A percentile compares a stretch with the other conserved stretches of the same genome.
phyloP scores from a whole-genome alignment of 2,888 invertebrate genomes.

The Yponomeuta plumbellus region DNA sequence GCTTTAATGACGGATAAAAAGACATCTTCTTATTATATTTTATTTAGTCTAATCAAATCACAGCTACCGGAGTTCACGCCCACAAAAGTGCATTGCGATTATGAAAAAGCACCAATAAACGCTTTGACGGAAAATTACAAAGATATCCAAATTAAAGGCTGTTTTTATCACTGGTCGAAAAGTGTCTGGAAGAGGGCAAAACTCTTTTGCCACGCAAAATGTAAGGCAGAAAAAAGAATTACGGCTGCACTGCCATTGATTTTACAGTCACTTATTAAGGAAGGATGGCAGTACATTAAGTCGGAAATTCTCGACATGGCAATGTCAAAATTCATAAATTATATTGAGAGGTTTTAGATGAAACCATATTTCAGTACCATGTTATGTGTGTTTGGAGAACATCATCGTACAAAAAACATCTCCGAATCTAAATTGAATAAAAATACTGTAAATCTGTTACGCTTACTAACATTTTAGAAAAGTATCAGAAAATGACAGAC shows the following conservation, averaged over 20 bases:
- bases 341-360: conserved; percentile 13
- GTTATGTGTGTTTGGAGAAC: conserved; percentile 14
- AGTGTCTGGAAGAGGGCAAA: conserved; percentile 13
- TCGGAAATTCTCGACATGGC: background rate
- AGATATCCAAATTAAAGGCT: background rate
- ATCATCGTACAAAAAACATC: conserved; percentile 15
- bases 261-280: no score
- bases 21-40: conserved; percentile 8
- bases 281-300: no score
- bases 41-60: conserved; percentile 14
- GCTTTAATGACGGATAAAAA: no score
- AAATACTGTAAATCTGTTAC: conserved; percentile 14
- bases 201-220: conserved; percentile 14
- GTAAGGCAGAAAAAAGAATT: conserved; percentile 15
- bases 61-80: conserved; percentile 14
- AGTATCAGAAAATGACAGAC: background rate
- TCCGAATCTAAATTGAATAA: conserved; percentile 17
- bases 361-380: conserved; percentile 15
- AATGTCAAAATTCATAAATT: conserved; percentile 14
- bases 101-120: conserved; percentile 13
- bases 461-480: conserved; percentile 11
- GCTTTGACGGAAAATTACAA: conserved; percentile 3
- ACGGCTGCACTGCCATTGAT: conserved; percentile 8
- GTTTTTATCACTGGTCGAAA: conserved; percentile 13
- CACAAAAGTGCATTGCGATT: conserved; percentile 15